Base-by-base conservation (phyloP, 1,140 invertebrate species). In the Coboldia fuscipes region DNA sequence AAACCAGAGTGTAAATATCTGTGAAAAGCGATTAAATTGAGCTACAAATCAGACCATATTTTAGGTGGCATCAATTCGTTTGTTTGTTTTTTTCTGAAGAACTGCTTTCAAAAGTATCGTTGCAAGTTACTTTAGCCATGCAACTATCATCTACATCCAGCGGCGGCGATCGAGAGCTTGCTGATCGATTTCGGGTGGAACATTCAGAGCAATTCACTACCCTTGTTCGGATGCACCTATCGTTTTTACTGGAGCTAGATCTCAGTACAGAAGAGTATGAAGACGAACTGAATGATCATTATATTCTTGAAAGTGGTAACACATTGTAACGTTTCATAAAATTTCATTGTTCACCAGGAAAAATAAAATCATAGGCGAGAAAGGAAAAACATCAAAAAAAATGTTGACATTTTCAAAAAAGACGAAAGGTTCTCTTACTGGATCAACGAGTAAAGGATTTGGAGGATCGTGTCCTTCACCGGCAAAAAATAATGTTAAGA, bases 201-300 rank as follows among this genome's bases (percentile, higher is more conserved):
- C 78, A 85, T 62, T 70, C 74, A 17, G 81, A 85, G 41, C 82
- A 86, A 52, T 85, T 80, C 56, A 70, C 78, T 40, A 82, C 77
- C 16, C 63, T 90, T 40, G 80, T 88, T 42, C 72, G 79, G 48
- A 90, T 89, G 84, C 85, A 90, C 60, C 60, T 90, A 43, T 86
- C 81, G 13, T 88, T 90, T 61, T 68, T 84, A 45, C 60, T 88
- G 37, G 61, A 68, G 54, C 31, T 36, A 28, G 72, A 78, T 44
- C 68, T 85, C 32, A 77, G 75, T 39, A 78, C 75, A 9, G 78
- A 83, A 52, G 79, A 84, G 78, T 84, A 64, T 68, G 69, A 16
- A 13, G 12, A 1, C 4, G 14, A 29, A 33, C 24, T 21, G 17
- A 20, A 30, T 30, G 30, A 32, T 30, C 13, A 21, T 40, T 27